Base-by-base conservation (phyloP, 2,888 invertebrate species). In the Limnephilus marmoratus region DNA sequence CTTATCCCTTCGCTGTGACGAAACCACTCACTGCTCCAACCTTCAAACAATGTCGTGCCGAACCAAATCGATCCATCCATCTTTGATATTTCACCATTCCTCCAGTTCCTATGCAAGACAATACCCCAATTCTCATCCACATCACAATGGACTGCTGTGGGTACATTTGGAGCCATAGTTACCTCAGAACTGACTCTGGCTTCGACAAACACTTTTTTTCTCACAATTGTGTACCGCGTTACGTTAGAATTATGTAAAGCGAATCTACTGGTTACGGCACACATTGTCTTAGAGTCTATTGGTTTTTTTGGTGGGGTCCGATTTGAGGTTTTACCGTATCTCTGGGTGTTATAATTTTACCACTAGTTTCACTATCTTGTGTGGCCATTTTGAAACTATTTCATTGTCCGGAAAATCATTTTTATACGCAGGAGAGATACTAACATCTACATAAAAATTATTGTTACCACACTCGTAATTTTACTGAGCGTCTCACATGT, bases 161-260 rank as follows among this genome's bases (percentile, higher is more conserved):
- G 34, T 83, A 31, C 18, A 31, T 37, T 68, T 68, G 82, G 37
- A 83, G 83, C n/a, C 68, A n/a, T 9, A 83, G 83, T 83, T 83
- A 34, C 83, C 37, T 83, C 83, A 83, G 83, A 34, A 18, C 83
- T 31, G 34, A 37, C 82, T 83, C 34, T 31, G 83, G 83, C 83
- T 68, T 68, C 68, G 83, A 41, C 83, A 41, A 37, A 83, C 83
- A 41, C 37, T 18, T 83, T 83, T 83, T 83, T 83, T 83, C 83
- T 83, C 83, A 83, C 83, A 83, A 83, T 83, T 83, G 83, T 83
- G 83, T 24, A 24, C 83, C 83, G 83, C 15, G 83, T 83, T 83
- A 83, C 83, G 83, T 83, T 83, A 34, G 37, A 83, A 37, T 83
- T 83, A 83, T 83, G 83, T 83, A 83, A 37, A 83, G 83, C 37